A percentile compares a stretch with the other conserved stretches of the same genome.
Evolutionary conservation across 2,888 invertebrate genomes (phyloP).

Genomic region (Antheraea assamensis): DNA sequence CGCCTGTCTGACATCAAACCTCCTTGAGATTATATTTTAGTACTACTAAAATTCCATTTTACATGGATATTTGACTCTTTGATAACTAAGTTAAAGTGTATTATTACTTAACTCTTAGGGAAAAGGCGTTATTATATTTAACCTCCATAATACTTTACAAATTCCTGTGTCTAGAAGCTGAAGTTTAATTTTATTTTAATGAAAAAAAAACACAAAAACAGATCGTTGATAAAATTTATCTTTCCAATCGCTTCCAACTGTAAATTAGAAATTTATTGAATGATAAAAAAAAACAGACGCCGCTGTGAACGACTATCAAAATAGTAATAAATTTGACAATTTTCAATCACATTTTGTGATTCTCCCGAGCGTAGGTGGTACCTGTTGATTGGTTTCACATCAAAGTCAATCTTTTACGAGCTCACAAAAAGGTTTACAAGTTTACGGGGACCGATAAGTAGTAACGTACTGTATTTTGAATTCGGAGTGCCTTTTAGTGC

Average conservation of each 20-base stretch:
- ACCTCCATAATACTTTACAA: too few relatives aligned
- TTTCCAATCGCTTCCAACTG: neutral
- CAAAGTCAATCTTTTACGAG: conserved; percentile 11
- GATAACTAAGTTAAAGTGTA: too few relatives aligned
- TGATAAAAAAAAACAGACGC: conserved; percentile 8
- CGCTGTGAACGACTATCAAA: conserved; percentile 1
- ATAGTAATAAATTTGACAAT: neutral
- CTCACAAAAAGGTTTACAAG: conserved; percentile 3
- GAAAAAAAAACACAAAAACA: neutral
- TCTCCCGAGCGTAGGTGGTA: neutral
- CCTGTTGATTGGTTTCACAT: conserved; percentile 10
- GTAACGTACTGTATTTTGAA: neutral
- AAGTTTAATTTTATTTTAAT: too few relatives aligned
- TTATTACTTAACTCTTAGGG: too few relatives aligned
- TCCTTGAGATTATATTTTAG: too few relatives aligned
- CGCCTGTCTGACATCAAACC: too few relatives aligned
- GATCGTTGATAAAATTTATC: neutral
- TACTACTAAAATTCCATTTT: too few relatives aligned
- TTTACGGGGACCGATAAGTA: neutral
- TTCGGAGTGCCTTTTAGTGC: neutral
- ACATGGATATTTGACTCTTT: too few relatives aligned
- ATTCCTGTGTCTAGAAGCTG: neutral
- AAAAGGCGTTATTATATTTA: too few relatives aligned
- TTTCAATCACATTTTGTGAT: conserved; percentile 10
- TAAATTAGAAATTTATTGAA: conserved; percentile 7